A percentile compares a stretch with the other conserved stretches of the same genome.
Conservation (phyloP, 2,113 vertebrate species). For the Pycnonotus jocosus region DNA sequence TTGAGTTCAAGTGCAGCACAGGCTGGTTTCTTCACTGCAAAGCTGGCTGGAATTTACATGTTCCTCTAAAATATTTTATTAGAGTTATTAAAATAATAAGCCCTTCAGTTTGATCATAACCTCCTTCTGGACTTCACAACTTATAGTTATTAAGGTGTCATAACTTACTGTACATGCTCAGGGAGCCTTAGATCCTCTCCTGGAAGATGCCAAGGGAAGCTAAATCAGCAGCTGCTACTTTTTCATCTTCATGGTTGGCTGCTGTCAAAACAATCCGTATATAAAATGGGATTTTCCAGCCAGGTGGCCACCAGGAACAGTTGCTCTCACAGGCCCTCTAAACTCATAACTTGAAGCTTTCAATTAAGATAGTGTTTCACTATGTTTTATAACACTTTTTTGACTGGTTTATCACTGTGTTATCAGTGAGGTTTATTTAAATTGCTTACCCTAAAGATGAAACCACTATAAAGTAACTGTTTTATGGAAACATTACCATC, state of each 20-base stretch:
- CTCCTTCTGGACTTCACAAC: background rate
- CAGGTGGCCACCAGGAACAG: background rate
- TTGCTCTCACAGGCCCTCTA: background rate
- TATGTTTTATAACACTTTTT: background rate
- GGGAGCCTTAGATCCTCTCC: background rate
- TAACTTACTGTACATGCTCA: background rate
- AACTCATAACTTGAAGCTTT: background rate
- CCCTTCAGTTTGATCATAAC: background rate
- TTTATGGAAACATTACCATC: background rate
- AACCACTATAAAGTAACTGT: background rate
- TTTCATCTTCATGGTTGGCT: conserved; percentile 19
- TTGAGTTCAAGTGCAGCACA: background rate
- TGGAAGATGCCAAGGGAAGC: background rate
- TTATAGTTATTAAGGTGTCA: background rate
- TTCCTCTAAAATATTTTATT: conserved; percentile 13
- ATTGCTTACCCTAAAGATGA: background rate
- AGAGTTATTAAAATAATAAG: background rate
- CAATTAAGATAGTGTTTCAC: background rate
- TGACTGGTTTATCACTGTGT: background rate
- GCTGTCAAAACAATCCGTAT: conserved; percentile 31
- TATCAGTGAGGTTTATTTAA: background rate
- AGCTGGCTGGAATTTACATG: background rate
- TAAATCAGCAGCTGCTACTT: conserved; percentile 1
- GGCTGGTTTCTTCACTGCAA: background rate
- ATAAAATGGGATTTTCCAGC: conserved; percentile 28